A percentile compares a stretch with the other conserved stretches of the same genome.
These are phyloP conservation scores for Lepilemur ruficaudatus DNA, from an alignment of 2,797 vertebrate species.

Conservation along the genomic window DNA sequence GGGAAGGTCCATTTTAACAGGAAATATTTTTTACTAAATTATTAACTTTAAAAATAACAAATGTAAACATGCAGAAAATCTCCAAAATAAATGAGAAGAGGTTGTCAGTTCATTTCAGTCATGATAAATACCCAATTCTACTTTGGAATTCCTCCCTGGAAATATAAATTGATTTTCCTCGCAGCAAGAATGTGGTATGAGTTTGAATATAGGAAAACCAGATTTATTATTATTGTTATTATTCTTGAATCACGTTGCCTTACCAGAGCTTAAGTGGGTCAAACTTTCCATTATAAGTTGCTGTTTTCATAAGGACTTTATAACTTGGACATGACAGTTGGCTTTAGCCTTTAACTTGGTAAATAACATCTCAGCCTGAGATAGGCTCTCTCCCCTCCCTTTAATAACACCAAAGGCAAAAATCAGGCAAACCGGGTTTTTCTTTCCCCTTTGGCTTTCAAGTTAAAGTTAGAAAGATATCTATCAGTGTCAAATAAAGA, in stretches of 20 bases:
- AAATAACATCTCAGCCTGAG: slow-evolving; percentile 73
- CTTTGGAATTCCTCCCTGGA: slow-evolving; percentile 75
- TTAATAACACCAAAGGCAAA: slow-evolving; percentile 68
- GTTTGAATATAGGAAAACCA: slow-evolving; percentile 73
- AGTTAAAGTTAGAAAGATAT: slow-evolving; percentile 61
- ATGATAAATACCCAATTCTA: slow-evolving; percentile 75
- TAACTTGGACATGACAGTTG: slow-evolving; percentile 79
- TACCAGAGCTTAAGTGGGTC: slow-evolving; percentile 68
- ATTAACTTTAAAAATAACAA: slow-evolving; percentile 49
- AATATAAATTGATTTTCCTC: slow-evolving; percentile 82
- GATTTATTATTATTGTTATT: slow-evolving; percentile 78
- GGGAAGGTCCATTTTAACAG: not conserved
- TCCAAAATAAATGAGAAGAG: slow-evolving; percentile 19
- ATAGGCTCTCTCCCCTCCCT: slow-evolving; percentile 14
- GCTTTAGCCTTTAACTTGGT: slow-evolving; percentile 72
- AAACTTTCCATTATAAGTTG: slow-evolving; percentile 81
- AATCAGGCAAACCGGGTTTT: slow-evolving; percentile 10
- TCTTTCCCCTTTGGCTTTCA: not conserved
- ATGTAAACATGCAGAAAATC: slow-evolving; percentile 55
- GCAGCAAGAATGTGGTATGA: slow-evolving; percentile 62
- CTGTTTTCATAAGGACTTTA: slow-evolving; percentile 77
- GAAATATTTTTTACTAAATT: not conserved
- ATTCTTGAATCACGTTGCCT: slow-evolving; percentile 67
- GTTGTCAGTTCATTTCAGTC: slow-evolving; percentile 61
- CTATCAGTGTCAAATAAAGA: slow-evolving; percentile 26